These are phyloP conservation scores for Bedellia somnulentella DNA, from an alignment of 2,888 invertebrate species.

Conservation along the genomic window DNA sequence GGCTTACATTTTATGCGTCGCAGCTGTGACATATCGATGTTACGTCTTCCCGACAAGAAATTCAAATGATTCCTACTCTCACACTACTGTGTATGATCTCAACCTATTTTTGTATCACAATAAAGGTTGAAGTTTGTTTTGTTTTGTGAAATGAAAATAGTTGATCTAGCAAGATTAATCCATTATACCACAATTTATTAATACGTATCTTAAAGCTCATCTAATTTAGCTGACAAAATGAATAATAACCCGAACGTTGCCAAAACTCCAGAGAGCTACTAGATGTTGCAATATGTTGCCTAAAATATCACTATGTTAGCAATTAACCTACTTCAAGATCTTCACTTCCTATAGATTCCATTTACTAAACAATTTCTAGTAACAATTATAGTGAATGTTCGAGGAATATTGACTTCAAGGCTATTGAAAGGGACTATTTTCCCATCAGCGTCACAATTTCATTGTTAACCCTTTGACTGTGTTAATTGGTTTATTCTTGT, in stretches of 20 bases:
- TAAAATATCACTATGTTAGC: slow-evolving; percentile 6
- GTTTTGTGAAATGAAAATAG: too few species aligned
- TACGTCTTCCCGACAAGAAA: too few species aligned
- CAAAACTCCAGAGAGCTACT: slow-evolving; percentile 20
- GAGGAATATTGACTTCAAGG: too few species aligned
- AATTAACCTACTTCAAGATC: slow-evolving; percentile 3
- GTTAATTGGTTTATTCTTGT: slow-evolving; percentile 50
- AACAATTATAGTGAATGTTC: too few species aligned
- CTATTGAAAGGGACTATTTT: slow-evolving; percentile 7
- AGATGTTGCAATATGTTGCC: slow-evolving; percentile 13
- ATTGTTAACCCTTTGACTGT: slow-evolving; percentile 26
- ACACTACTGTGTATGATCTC: too few species aligned
- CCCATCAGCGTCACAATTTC: slow-evolving; percentile 10
- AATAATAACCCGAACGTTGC: slow-evolving; percentile 22
- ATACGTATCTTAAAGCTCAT: slow-evolving; percentile 9
- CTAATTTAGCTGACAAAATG: slow-evolving; percentile 14
- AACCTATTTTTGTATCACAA: too few species aligned
- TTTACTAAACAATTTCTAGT: too few species aligned
- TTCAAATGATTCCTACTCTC: too few species aligned
- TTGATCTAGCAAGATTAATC: too few species aligned
- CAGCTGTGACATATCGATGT: background rate
- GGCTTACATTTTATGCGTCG: background rate
- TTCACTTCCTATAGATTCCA: too few species aligned
- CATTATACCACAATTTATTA: slow-evolving; percentile 6
- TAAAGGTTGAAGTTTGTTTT: too few species aligned